These are phyloP conservation scores for Clarias pachynema DNA, from an alignment of 2,797 vertebrate species.

Conservation along the genomic window DNA sequence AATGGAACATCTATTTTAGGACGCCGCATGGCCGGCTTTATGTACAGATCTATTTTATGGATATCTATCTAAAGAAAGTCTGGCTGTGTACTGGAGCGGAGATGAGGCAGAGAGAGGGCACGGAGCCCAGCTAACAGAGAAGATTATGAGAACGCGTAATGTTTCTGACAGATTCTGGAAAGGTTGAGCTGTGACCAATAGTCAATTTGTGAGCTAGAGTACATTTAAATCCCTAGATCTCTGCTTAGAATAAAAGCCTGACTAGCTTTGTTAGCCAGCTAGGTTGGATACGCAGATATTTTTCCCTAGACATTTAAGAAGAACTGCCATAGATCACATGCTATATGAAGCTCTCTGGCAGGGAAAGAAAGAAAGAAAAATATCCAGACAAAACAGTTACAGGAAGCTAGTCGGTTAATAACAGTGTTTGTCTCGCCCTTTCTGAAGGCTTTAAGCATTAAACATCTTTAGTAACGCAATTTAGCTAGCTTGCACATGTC, in stretches of 20 bases:
- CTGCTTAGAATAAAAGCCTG: background rate
- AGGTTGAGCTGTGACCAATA: background rate
- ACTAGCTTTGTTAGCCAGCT: background rate
- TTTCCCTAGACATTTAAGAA: background rate
- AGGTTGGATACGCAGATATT: background rate
- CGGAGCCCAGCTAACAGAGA: constrained; percentile 5
- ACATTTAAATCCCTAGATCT: background rate
- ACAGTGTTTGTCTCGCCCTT: background rate
- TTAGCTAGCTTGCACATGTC: background rate
- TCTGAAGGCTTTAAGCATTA: background rate
- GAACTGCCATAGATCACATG: background rate
- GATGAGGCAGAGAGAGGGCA: constrained; percentile 4
- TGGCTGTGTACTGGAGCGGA: constrained; percentile 18
- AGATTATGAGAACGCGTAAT: constrained; percentile 3
- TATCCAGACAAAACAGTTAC: too few relatives aligned
- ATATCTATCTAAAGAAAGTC: constrained; percentile 31
- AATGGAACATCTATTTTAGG: constrained; percentile 62
- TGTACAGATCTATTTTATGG: constrained; percentile 70
- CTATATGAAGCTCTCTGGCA: background rate
- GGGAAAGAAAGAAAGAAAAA: background rate
- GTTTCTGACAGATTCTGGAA: constrained; percentile 18
- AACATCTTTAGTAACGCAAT: background rate
- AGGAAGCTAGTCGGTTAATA: background rate
- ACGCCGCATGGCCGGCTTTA: constrained; percentile 24
- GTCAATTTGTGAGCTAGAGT: background rate